Evolutionary conservation across 92 coral and sea anemone genomes (phyloP).

Genomic region (Nematostella vectensis): DNA sequence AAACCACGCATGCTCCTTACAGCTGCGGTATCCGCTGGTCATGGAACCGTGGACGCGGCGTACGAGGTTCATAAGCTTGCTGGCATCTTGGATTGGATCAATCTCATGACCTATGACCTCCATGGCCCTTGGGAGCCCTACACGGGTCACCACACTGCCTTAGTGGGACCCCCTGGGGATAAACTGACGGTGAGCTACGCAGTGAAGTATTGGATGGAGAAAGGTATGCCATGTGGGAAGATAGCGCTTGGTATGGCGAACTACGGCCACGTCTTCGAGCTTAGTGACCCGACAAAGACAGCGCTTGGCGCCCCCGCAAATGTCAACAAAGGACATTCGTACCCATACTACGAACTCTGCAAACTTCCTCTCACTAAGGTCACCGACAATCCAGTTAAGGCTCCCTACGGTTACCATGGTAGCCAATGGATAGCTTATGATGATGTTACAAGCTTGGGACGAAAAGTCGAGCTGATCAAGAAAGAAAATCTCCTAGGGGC

Average conservation of each 20-base stretch:
- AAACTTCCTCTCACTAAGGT: conserved; percentile 41
- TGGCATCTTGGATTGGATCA: conserved; percentile 70
- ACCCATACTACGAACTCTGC: conserved; percentile 67
- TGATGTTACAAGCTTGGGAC: conserved; percentile 40
- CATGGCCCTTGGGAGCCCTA: conserved; percentile 66
- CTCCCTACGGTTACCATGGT: conserved; percentile 76
- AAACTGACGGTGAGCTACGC: conserved; percentile 54
- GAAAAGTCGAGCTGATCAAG: conserved; percentile 50
- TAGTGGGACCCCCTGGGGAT: conserved; percentile 52
- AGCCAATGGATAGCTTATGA: conserved; percentile 74
- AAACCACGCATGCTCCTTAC: conserved; percentile 46
- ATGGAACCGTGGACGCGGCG: conserved; percentile 23
- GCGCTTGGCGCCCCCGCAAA: conserved; percentile 61
- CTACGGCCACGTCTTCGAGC: conserved; percentile 64
- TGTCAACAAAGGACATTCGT: conserved; percentile 31
- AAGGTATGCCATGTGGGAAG: conserved; percentile 56
- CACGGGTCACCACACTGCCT: conserved; percentile 83
- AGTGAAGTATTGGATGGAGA: conserved; percentile 66
- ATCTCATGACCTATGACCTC: conserved; percentile 85
- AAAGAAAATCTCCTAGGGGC: conserved; percentile 54
- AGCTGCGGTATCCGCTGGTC: conserved; percentile 62
- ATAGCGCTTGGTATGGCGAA: conserved; percentile 70
- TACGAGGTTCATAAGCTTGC: conserved; percentile 63
- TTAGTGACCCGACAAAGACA: conserved; percentile 23
- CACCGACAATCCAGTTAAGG: conserved; percentile 26